Base-by-base conservation (phyloP, 2,113 vertebrate genomes). In the Ageneiosus marmoratus region DNA sequence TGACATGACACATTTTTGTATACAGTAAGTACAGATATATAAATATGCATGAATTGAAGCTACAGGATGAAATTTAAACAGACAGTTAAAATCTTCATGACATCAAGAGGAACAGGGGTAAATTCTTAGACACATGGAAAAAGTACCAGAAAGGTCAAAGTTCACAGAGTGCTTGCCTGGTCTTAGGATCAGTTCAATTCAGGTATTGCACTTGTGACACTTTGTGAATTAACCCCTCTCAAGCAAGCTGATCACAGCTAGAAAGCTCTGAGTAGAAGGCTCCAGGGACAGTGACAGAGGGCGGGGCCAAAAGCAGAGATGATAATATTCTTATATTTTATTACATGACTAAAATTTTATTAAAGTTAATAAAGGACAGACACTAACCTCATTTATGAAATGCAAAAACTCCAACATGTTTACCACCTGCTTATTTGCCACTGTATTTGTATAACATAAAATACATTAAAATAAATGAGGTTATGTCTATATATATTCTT, bases 381-480 rank as follows among this genome's bases (percentile, higher is more conserved):
- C 94, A 92, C 92, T 91, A 94, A 96, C 95, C 95, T 94, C 95
- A 91, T 93, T 94, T 89, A 93, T 93, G 72, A 80, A 67, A 41
- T 58, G 77, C 27, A 79, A 74, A 77, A 77, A 73, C 1, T 46
- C 37, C 24, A 46, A 2, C 3, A 5, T 9, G 15, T 2, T 29
- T 7, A 29, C 12, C 75, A 77, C 5, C 3, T 13, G 41, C 16
- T 77, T n/a, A 41, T 58, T 18, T 41, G 11, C 29, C 29, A 20
- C 11, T 53, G 50, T 22, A 34, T 80, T 67, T 41, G n/a, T n/a
- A 12, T 70, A 67, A 20, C 12, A 48, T 77, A 82, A 79, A 85
- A 41, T 29, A 32, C 2, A 58, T 22, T 37, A 73, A 65, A 44
- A 75, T 83, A 84, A 78, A 87, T 72, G 80, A 87, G 83, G 76